Evolutionary conservation across 2,797 vertebrate species (phyloP).

Genomic region (Coreius guichenoti): DNA sequence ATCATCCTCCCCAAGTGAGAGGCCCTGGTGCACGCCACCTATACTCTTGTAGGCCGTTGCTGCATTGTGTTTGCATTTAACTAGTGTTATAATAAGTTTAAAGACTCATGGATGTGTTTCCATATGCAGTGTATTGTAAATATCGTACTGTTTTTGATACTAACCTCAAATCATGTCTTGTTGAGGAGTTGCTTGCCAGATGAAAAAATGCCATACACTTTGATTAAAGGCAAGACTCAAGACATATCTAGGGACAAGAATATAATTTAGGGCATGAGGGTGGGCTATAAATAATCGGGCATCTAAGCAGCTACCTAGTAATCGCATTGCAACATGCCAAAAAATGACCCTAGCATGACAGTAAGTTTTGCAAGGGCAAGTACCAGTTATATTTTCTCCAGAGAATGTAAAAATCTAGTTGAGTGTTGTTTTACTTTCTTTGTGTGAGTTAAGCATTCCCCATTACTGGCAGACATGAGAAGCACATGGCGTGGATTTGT

Average conservation of each 20-base stretch:
- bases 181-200: neutral
- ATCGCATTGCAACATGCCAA: neutral
- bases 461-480: constrained; percentile 73
- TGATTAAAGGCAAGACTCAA: neutral
- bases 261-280: neutral
- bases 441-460: constrained; percentile 67
- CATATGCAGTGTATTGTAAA: constrained; percentile 51
- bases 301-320: neutral
- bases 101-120: constrained; percentile 49
- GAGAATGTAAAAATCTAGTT: constrained; percentile 1
- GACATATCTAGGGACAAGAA: neutral
- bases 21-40: constrained; percentile 43
- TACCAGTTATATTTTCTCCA: neutral
- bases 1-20: constrained; percentile 65
- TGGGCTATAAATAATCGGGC: neutral
- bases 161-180: neutral
- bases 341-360: neutral
- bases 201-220: neutral
- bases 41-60: constrained; percentile 44
- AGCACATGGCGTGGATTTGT: constrained; percentile 79
- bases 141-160: constrained; percentile 24
- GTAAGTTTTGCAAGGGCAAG: neutral
- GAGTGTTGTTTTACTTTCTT: constrained; percentile 65
- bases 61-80: constrained; percentile 58
- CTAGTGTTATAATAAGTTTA: constrained; percentile 60